These are phyloP conservation scores for Polydrusus tereticollis DNA, from an alignment of 2,888 invertebrate species.

Conservation along the genomic window DNA sequence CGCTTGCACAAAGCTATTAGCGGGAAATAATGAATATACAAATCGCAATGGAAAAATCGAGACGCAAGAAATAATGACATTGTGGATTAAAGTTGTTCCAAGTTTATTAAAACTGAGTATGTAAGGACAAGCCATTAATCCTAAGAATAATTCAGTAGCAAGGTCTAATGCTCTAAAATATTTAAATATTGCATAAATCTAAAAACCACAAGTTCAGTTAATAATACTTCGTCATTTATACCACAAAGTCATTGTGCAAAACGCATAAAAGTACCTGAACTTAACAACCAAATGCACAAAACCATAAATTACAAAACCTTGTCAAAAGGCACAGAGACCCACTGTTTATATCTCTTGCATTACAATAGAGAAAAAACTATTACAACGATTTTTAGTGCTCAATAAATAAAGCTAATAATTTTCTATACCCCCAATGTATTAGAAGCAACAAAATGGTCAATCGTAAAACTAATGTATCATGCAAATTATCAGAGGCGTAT, in stretches of 20 bases:
- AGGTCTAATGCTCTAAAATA: no score
- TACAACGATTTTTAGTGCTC: slow-evolving; percentile 11
- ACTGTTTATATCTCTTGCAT: slow-evolving; percentile 8
- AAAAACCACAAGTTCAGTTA: neutral
- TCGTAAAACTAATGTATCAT: neutral
- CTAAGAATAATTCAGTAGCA: no score
- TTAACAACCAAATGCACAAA: neutral
- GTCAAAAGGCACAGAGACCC: neutral
- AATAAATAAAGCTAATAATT: slow-evolving; percentile 3
- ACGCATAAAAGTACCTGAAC: slow-evolving; percentile 3
- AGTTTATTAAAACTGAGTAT: neutral
- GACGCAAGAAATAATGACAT: slow-evolving; percentile 4
- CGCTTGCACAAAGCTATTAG: slow-evolving; percentile 40
- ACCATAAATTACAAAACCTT: slow-evolving; percentile 1
- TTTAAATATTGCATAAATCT: no score
- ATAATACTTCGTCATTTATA: neutral
- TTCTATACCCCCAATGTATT: neutral
- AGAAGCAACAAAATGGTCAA: neutral
- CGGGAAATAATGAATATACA: slow-evolving; percentile 40
- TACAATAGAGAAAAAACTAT: slow-evolving; percentile 2
- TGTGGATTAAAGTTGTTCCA: neutral
- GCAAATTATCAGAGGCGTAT: neutral
- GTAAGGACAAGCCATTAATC: neutral
- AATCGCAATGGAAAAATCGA: neutral
- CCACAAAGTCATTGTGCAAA: neutral